Evolutionary conservation across 1,140 invertebrate genomes (phyloP).

Genomic region (Hycleus cichorii): DNA sequence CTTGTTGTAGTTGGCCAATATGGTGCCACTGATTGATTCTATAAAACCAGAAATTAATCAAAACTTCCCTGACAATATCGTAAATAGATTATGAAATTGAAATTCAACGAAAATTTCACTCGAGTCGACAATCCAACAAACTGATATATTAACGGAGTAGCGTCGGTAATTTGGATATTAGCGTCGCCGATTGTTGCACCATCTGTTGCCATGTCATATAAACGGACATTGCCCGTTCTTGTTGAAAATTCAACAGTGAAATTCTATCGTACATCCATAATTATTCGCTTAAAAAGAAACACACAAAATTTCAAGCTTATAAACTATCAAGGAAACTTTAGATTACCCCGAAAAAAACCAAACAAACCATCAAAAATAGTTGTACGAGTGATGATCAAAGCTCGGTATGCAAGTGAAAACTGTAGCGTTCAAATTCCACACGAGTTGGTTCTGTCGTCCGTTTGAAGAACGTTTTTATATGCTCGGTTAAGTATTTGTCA

Average conservation of each 20-base stretch:
- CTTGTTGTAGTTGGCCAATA: slow-evolving; percentile 10
- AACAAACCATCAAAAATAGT: too few relatives aligned
- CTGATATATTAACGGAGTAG: slow-evolving; percentile 5
- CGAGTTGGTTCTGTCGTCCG: slow-evolving; percentile 20
- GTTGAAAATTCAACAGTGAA: background rate
- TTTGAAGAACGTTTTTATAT: slow-evolving; percentile 35
- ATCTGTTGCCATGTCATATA: slow-evolving; percentile 13
- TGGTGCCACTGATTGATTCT: slow-evolving; percentile 15
- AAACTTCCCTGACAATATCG: too few relatives aligned
- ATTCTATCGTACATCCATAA: background rate
- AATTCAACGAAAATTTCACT: too few relatives aligned
- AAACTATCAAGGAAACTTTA: too few relatives aligned
- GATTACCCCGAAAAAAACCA: too few relatives aligned
- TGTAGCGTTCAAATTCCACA: slow-evolving; percentile 24
- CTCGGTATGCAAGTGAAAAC: background rate
- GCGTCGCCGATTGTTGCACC: slow-evolving; percentile 10
- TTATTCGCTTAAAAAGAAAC: too few relatives aligned
- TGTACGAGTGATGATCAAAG: background rate
- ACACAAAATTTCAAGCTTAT: too few relatives aligned
- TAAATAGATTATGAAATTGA: too few relatives aligned
- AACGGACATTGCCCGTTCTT: slow-evolving; percentile 4
- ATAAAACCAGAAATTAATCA: slow-evolving; percentile 1
- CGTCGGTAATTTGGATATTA: slow-evolving; percentile 14
- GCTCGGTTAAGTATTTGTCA: slow-evolving; percentile 41
- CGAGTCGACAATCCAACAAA: background rate